Evolutionary conservation across 2,888 invertebrate genomes (phyloP), one percentile per base, ranked within the genome.

Genomic region (Sericinus montela): DNA sequence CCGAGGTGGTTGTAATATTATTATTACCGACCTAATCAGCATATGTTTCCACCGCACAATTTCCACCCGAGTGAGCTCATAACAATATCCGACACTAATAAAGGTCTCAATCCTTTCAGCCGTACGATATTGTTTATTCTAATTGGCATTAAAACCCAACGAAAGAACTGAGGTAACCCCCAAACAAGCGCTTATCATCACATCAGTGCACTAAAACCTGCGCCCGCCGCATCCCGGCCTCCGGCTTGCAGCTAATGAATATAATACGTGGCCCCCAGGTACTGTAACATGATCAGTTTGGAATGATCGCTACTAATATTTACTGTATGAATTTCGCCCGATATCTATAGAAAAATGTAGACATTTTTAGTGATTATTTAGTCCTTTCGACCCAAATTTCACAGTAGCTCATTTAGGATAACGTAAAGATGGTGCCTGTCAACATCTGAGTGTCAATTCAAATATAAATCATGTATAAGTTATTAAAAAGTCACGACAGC

Each of bases 61-160:
- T 79, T 76, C 76, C 81, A 69, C 76, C 60, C 72, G 71, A 74
- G 59, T 67, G 77, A 63, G 57, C 72, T 62, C 69, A 70, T 76
- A 85, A 87, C 86, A 86, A 85, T 83, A 84, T 83, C 81, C 71
- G 81, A 78, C 80, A 78, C 71, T 84, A 84, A 87, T 87, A 85
- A 81, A 80, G 75, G 73, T 67, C 74, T 70, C 75, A 80, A 80
- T 83, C 83, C 82, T 80, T 84, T 79, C 75, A 74, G 57, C 68
- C 65, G 62, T 64, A 57, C 70, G 80, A 82, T 81, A 84, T 80
- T 85, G 84, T 81, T 75, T 76, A 69, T 69, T 75, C 77, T 88
- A 88, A 88, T 88, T 88, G 85, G 87, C 84, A 85, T 80, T 80
- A 79, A 80, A 76, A 79, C 69, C 70, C 61, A 68, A 52, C 60